phyloP scores from a whole-genome alignment of 2,113 vertebrate genomes.

The Laticauda colubrina region DNA sequence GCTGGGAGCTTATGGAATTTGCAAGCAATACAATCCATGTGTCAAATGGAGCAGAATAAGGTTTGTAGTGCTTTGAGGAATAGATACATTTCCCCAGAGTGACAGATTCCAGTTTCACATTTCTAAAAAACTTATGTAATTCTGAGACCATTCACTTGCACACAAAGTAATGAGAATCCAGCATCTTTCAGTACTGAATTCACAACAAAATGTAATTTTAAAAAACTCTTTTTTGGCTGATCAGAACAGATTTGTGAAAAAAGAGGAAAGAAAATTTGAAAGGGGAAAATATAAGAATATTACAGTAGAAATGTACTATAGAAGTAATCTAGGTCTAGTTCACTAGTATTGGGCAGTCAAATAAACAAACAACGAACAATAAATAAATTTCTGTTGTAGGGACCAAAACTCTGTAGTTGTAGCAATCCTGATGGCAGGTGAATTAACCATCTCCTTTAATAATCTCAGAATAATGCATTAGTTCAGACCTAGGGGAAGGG shows the following conservation, averaged over 20 bases:
- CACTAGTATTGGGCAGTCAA: neutral
- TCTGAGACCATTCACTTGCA: neutral
- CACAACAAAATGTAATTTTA: neutral
- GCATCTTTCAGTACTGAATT: constrained; percentile 29
- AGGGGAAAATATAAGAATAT: neutral
- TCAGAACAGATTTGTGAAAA: neutral
- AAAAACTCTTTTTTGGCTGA: neutral
- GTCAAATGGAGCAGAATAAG: constrained; percentile 91
- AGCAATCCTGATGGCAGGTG: neutral
- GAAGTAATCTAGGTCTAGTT: neutral
- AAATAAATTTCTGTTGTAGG: neutral
- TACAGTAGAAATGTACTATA: neutral
- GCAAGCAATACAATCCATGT: constrained; percentile 94
- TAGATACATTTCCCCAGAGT: constrained; percentile 7
- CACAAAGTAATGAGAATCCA: neutral
- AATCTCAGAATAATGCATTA: neutral
- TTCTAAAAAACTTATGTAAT: neutral
- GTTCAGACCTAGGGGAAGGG: neutral
- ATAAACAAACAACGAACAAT: neutral
- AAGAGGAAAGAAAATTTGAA: neutral
- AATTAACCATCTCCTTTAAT: too few species aligned
- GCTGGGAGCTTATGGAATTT: constrained; percentile 96
- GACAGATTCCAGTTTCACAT: constrained; percentile 21
- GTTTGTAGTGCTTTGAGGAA: constrained; percentile 69
- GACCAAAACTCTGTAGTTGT: neutral